A percentile compares a stretch with the other conserved stretches of the same genome.
Conservation (phyloP, 2,797 vertebrate genomes). For the Triplophysa yarkandensis region DNA sequence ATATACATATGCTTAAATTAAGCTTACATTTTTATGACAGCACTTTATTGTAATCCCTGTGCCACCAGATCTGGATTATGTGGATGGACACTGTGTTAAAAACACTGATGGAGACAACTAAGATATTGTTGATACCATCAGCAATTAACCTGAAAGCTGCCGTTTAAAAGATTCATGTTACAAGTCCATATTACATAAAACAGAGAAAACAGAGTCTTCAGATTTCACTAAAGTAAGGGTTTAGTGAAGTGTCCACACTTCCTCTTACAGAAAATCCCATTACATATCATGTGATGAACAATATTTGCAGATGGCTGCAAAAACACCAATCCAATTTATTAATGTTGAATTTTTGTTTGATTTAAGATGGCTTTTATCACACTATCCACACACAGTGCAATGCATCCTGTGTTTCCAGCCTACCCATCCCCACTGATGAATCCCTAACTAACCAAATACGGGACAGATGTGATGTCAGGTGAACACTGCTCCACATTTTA, state of each 20-base stretch:
- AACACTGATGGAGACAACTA: background rate
- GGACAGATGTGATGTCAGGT: conserved; percentile 45
- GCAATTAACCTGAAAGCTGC: background rate
- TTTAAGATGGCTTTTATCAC: conserved; percentile 3
- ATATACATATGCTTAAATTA: too few relatives aligned
- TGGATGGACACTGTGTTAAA: too few relatives aligned
- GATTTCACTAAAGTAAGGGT: background rate
- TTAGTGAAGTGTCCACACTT: background rate
- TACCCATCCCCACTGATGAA: conserved; percentile 41
- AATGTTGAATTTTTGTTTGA: background rate
- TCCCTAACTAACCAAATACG: conserved; percentile 14
- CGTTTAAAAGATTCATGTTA: background rate
- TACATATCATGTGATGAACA: conserved; percentile 18
- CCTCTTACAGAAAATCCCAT: conserved; percentile 18
- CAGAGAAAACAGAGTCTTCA: background rate
- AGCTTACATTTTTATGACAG: background rate
- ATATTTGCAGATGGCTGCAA: background rate
- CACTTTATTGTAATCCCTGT: background rate
- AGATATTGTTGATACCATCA: background rate
- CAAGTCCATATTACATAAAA: background rate
- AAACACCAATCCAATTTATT: conserved; percentile 20
- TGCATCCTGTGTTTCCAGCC: conserved; percentile 4
- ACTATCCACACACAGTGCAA: conserved; percentile 9
- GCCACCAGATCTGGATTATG: background rate
- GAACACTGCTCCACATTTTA: conserved; percentile 63